phyloP scores from a whole-genome alignment of 2,113 vertebrate genomes.

The Phasianus colchicus region DNA sequence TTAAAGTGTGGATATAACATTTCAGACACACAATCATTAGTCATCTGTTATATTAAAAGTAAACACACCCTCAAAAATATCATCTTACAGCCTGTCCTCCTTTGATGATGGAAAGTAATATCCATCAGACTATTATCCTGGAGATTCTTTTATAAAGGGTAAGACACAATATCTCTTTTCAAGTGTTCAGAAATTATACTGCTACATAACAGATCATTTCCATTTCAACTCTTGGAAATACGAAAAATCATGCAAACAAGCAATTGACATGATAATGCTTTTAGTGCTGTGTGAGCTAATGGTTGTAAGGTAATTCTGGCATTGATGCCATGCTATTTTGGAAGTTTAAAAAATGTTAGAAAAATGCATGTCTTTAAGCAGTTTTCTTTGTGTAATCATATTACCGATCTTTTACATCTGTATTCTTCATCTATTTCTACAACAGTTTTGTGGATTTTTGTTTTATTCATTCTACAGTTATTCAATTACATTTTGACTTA shows the following conservation, averaged over 20 bases:
- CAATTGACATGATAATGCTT: neutral
- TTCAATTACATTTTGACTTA: neutral
- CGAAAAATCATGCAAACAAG: conserved; percentile 15
- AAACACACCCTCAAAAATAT: neutral
- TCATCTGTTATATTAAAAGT: neutral
- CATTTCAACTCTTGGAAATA: neutral
- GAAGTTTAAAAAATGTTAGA: neutral
- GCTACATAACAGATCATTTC: neutral
- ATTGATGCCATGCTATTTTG: neutral
- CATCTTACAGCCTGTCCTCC: neutral
- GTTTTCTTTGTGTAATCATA: neutral
- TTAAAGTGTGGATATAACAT: neutral
- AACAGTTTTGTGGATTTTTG: neutral
- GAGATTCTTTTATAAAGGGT: neutral
- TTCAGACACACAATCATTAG: neutral
- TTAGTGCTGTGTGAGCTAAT: neutral
- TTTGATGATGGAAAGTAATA: neutral
- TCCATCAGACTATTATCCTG: neutral
- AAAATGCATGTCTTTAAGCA: neutral
- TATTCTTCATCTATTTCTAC: neutral
- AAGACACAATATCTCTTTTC: neutral
- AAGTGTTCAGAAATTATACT: neutral
- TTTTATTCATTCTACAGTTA: neutral
- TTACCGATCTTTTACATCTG: neutral
- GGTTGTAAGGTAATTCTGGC: neutral